Evolutionary conservation across 2,888 invertebrate species (phyloP), one percentile per base, ranked within the genome.

Genomic region (Chrysotoxum bicinctum): DNA sequence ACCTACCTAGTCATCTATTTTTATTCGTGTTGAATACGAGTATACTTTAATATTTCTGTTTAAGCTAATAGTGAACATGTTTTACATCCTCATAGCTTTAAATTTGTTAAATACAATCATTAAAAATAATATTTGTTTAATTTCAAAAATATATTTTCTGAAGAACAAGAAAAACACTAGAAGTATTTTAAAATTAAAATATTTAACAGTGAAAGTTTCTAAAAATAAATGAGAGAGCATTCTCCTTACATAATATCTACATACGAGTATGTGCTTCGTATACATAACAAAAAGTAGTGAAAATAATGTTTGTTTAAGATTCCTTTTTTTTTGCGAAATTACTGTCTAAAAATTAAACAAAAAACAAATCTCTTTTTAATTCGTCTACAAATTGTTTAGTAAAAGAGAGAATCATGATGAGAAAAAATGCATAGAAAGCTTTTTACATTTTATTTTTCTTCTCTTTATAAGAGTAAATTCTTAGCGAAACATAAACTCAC

Each of bases 331-430:
- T 56, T 19, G 12, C 37, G n/a, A 40, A 40, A n/a, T 3, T 8
- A 35, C 8, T 23, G 26, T 26, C 43, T 40, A n/a, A 10, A 43
- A 26, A n/a, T 40, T 43, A 62, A 58, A 26, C 26, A 10, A 43
- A n/a, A 62, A 40, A 58, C 21, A 30, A 58, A 58, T 21, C 62
- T 62, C 62, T 62, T 62, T 40, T 19, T n/a, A 43, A 43, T 30
- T 43, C 26, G 62, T 62, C 62, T 62, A 26, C 16, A 62, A 35
- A 21, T 58, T 37, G 14, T 19, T 35, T 26, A 23, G 5, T 1
- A 7, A 8, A 23, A 26, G 23, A 50, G 50, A 50, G 50, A 50
- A 50, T 8, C 23, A 26, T 26, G 4, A 35, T 26, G 10, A 21
- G 1, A 56, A 10, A 54, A 30, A 26, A 32, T 4, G n/a, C 2